These are phyloP conservation scores for Drosophila neocordata DNA, from an alignment of 1,140 invertebrate species.

Conservation along the genomic window DNA sequence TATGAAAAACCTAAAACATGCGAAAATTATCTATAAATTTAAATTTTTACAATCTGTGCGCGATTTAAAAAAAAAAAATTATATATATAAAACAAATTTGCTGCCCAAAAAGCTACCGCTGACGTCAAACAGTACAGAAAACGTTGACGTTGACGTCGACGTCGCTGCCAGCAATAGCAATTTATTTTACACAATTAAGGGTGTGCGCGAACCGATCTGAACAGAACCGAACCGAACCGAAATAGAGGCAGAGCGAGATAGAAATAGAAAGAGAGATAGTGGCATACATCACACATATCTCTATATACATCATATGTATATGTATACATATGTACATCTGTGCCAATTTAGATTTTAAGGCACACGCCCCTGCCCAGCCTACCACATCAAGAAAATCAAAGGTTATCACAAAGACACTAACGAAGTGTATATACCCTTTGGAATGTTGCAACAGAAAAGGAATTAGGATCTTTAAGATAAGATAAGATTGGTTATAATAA, in stretches of 20 bases:
- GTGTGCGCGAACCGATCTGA: conserved; percentile 61
- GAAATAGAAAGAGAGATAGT: conserved; percentile 34
- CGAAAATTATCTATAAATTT: conserved; percentile 81
- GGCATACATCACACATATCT: conserved; percentile 31
- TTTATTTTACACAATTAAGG: conserved; percentile 81
- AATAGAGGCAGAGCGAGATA: conserved; percentile 23
- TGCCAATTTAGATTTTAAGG: conserved; percentile 80
- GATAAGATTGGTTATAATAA: too few relatives aligned
- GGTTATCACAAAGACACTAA: conserved; percentile 11
- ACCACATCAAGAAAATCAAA: conserved; percentile 36
- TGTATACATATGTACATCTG: conserved; percentile 49
- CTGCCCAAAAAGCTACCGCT: conserved; percentile 71
- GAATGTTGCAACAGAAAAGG: conserved; percentile 22
- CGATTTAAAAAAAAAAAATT: conserved; percentile 64
- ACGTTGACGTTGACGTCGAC: conserved; percentile 36
- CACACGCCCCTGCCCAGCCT: conserved; percentile 65
- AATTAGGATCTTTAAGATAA: too few relatives aligned
- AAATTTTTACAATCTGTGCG: conserved; percentile 80
- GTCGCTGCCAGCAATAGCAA: conserved; percentile 58
- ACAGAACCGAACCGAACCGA: conserved; percentile 13
- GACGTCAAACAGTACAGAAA: conserved; percentile 63
- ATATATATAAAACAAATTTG: conserved; percentile 37
- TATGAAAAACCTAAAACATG: conserved; percentile 70
- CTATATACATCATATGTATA: conserved; percentile 17
- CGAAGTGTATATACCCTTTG: conserved; percentile 30